These are phyloP conservation scores for Pocillopora verrucosa DNA, from an alignment of 64 coral and sea anemone species.

Conservation along the genomic window DNA sequence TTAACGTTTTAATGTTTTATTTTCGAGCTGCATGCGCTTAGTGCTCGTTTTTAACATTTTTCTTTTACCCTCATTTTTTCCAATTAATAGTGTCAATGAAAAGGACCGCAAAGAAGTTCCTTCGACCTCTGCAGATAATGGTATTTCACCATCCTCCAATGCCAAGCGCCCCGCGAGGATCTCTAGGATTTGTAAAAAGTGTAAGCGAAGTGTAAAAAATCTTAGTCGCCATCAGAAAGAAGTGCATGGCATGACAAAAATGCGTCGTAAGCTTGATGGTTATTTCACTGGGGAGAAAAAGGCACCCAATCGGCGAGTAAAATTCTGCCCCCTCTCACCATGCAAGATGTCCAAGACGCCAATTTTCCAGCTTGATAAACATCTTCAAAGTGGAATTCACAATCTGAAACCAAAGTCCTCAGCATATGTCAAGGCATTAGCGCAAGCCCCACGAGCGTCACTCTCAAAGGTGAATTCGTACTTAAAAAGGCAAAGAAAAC, in stretches of 20 bases:
- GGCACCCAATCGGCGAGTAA: conserved; percentile 35
- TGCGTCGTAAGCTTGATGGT: conserved; percentile 39
- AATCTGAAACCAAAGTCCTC: conserved; percentile 33
- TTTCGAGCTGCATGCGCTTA: no score
- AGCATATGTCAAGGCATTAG: conserved; percentile 31
- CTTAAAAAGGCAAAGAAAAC: conserved; percentile 25
- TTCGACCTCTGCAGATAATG: conserved; percentile 39
- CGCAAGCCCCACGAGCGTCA: conserved; percentile 19
- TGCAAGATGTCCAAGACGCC: conserved; percentile 32
- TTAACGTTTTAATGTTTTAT: no score
- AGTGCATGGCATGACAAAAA: conserved; percentile 49
- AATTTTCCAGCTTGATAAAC: conserved; percentile 53
- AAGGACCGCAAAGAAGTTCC: conserved; percentile 35
- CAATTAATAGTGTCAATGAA: conserved; percentile 58
- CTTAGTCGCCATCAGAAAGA: conserved; percentile 52
- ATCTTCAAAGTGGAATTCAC: conserved; percentile 45
- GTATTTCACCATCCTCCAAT: conserved; percentile 40
- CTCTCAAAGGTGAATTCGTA: conserved; percentile 1
- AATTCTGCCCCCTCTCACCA: conserved; percentile 60
- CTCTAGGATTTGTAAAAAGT: conserved; percentile 39
- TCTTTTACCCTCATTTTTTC: no score
- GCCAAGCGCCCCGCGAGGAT: conserved; percentile 14
- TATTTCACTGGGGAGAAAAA: conserved; percentile 48
- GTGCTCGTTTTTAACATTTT: no score
- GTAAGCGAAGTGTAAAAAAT: conserved; percentile 31